phyloP scores from a whole-genome alignment of 2,797 vertebrate species.

The Halcyon badia region DNA sequence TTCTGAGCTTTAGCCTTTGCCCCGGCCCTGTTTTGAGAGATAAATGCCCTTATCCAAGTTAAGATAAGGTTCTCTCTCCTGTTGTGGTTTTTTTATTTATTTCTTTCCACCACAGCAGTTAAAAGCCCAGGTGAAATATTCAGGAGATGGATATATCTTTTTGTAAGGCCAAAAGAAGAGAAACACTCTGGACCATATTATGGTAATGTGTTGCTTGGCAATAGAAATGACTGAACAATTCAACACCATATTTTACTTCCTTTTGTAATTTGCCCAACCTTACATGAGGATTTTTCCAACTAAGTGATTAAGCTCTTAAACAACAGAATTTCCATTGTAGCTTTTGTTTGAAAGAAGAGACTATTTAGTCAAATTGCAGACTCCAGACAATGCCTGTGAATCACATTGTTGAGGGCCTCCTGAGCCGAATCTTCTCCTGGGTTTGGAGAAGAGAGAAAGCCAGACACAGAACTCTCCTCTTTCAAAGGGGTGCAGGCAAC shows the following conservation, averaged over 20 bases:
- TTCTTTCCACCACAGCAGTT: background rate
- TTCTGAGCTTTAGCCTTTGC: conserved; percentile 35
- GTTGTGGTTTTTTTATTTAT: background rate
- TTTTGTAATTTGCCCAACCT: background rate
- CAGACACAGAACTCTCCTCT: background rate
- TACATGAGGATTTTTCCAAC: background rate
- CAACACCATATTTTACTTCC: background rate
- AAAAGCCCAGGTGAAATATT: background rate
- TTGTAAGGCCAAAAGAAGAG: background rate
- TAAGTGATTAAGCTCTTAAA: background rate
- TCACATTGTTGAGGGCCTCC: background rate
- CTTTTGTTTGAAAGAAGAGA: background rate
- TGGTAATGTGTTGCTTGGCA: background rate
- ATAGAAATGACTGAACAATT: background rate
- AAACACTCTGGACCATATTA: background rate
- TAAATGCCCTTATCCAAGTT: background rate
- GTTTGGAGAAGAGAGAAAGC: background rate
- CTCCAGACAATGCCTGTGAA: background rate
- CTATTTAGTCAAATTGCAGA: background rate
- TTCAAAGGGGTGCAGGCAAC: background rate
- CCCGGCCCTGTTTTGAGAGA: background rate
- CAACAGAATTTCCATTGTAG: background rate
- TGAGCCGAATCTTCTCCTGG: background rate
- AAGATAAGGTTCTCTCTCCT: background rate
- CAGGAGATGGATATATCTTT: background rate